These are phyloP conservation scores for Sesia bembeciformis DNA, from an alignment of 2,888 invertebrate genomes.

Conservation along the genomic window DNA sequence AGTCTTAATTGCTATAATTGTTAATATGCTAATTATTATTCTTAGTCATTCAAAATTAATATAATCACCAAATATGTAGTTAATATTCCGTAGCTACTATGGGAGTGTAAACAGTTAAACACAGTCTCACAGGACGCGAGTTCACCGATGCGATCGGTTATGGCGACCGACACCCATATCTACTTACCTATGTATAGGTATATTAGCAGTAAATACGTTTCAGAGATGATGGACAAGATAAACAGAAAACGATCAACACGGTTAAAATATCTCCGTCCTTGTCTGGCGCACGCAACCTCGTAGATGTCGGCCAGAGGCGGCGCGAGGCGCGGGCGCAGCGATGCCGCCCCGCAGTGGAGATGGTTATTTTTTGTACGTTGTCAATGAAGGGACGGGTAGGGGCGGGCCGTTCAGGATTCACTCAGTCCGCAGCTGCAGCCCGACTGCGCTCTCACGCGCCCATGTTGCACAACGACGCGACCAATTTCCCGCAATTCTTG, in stretches of 20 bases:
- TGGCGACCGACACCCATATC: constrained; percentile 40
- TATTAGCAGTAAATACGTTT: constrained; percentile 39
- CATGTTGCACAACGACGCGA: constrained; percentile 23
- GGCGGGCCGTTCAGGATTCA: constrained; percentile 48
- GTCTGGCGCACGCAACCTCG: constrained; percentile 24
- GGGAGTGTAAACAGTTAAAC: not conserved
- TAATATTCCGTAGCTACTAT: no score
- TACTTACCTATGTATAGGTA: constrained; percentile 31
- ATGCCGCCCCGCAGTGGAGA: constrained; percentile 37
- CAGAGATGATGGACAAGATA: constrained; percentile 65
- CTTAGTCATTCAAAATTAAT: no score
- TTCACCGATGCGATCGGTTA: constrained; percentile 53
- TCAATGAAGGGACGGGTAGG: constrained; percentile 68
- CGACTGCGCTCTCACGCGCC: constrained; percentile 37
- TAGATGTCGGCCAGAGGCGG: constrained; percentile 41
- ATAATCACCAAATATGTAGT: no score
- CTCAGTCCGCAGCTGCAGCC: constrained; percentile 37
- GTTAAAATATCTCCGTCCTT: constrained; percentile 33
- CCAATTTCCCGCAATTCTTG: constrained; percentile 11
- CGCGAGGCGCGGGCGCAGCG: constrained; percentile 29
- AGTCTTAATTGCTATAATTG: no score
- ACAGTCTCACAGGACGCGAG: constrained; percentile 41
- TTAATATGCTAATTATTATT: no score
- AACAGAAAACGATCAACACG: constrained; percentile 47
- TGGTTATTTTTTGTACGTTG: constrained; percentile 69